Evolutionary conservation across 1,140 invertebrate species (phyloP), one percentile per base, ranked within the genome.

Genomic region (Ostrea denselamellosa): DNA sequence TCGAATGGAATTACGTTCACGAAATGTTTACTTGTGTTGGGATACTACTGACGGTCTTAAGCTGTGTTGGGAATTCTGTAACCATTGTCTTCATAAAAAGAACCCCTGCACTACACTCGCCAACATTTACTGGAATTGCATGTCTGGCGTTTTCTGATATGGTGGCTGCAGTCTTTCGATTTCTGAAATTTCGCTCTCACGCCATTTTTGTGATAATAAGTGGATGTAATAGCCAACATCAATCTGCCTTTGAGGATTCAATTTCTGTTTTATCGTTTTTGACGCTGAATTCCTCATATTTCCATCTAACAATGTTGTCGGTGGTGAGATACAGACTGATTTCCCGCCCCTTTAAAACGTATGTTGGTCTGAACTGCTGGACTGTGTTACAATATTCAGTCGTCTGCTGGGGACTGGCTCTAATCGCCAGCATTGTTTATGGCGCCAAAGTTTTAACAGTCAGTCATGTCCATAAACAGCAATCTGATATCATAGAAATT

Each of bases 251-350:
- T 25, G 68, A 77, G 22, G 68, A 77, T 17, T 14, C 68, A 4
- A 9, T 77, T 25, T 77, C 68, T 10, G 28, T 77, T 77, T 34
- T 77, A 28, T 77, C 68, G 25, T 77, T 77, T 77, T 25, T 77
- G 22, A 77, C 68, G 25, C 68, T 77, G 25, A 77, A 77, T 77
- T 77, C 68, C 25, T 77, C 68, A 10, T 77, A 77, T 77, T 77
- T 77, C 25, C 68, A 77, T 10, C 68, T 77, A 0, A 77, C 28
- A 25, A 77, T 77, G 68, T 14, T 77, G 10, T 77, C 68, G 3
- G 68, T 25, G 25, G 68, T 77, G 9, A 22, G 68, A 17, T 77
- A 77, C 10, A 77, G 28, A 34, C 25, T 77, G 68, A 77, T 77
- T 77, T 77, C 68, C 28, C 68, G 68, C 28, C 68, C 68, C 2